These are phyloP conservation scores for Calyptommatus sinebrachiatus DNA, from an alignment of 2,113 vertebrate species.

Conservation along the genomic window DNA sequence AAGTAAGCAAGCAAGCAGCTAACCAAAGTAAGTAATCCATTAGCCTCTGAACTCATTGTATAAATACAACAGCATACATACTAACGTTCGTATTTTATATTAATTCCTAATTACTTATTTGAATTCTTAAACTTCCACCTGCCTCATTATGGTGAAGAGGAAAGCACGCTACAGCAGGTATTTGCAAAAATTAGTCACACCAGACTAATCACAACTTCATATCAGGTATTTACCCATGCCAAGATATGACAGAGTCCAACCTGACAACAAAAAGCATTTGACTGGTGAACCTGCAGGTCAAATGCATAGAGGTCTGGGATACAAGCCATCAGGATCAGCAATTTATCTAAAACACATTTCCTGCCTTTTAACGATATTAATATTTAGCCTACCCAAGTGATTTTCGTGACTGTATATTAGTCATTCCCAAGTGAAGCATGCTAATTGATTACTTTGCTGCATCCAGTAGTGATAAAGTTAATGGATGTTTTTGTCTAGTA, in stretches of 20 bases:
- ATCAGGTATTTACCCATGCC: neutral
- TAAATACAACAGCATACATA: too few relatives aligned
- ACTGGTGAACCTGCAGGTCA: constrained; percentile 9
- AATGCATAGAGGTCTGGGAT: constrained; percentile 18
- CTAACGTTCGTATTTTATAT: too few relatives aligned
- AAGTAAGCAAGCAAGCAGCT: too few relatives aligned
- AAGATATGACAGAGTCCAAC: constrained; percentile 28
- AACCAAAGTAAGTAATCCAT: too few relatives aligned
- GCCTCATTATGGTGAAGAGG: neutral
- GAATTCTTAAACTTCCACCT: neutral
- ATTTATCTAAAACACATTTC: constrained; percentile 46
- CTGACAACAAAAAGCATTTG: neutral
- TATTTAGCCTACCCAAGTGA: constrained; percentile 53
- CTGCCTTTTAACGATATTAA: constrained; percentile 37
- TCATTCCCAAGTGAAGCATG: constrained; percentile 60
- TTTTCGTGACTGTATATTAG: constrained; percentile 56
- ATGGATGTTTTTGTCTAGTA: constrained; percentile 66
- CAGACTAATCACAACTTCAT: neutral
- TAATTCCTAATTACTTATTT: neutral
- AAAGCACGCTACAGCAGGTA: neutral
- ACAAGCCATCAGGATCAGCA: constrained; percentile 36
- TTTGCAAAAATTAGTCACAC: neutral
- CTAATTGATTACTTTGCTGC: constrained; percentile 69
- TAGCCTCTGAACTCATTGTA: too few relatives aligned
- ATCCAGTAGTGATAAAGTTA: constrained; percentile 65